Evolutionary conservation across 2,888 invertebrate species (phyloP).

Genomic region (Gerris lacustris): DNA sequence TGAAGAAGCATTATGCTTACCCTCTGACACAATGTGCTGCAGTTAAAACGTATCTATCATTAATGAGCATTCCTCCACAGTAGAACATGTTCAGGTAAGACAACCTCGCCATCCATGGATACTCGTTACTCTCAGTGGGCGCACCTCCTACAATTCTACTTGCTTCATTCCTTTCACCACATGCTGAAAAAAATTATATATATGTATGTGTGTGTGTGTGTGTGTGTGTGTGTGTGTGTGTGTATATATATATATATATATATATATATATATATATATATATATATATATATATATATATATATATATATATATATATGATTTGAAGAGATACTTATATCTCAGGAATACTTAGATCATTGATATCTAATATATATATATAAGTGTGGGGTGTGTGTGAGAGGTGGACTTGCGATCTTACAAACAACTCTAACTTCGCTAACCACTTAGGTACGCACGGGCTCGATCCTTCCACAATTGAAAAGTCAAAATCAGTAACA

Average conservation of each 20-base stretch:
- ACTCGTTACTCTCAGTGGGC: constrained; percentile 62
- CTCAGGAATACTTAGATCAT: too few relatives aligned
- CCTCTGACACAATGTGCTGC: constrained; percentile 86
- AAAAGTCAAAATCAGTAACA: too few relatives aligned
- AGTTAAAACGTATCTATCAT: constrained; percentile 74
- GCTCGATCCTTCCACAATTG: too few relatives aligned
- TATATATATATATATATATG: not conserved
- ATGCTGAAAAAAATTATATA: constrained; percentile 44
- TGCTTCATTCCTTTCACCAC: constrained; percentile 70
- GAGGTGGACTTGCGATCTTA: too few relatives aligned
- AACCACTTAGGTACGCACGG: too few relatives aligned
- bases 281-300: constrained; percentile 7
- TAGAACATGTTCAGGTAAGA: constrained; percentile 81
- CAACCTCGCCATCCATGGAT: constrained; percentile 79
- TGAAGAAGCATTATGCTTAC: constrained; percentile 39
- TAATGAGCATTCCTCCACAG: constrained; percentile 77
- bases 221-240: too few relatives aligned
- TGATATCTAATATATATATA: too few relatives aligned
- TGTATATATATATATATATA: too few relatives aligned
- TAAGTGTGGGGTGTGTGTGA: too few relatives aligned
- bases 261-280: constrained; percentile 5
- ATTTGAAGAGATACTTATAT: too few relatives aligned
- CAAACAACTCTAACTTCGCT: too few relatives aligned
- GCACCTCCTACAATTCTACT: constrained; percentile 71
- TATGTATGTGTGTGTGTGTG: too few relatives aligned